phyloP scores from a whole-genome alignment of 2,797 vertebrate species.

The Tarsius wallacei region DNA sequence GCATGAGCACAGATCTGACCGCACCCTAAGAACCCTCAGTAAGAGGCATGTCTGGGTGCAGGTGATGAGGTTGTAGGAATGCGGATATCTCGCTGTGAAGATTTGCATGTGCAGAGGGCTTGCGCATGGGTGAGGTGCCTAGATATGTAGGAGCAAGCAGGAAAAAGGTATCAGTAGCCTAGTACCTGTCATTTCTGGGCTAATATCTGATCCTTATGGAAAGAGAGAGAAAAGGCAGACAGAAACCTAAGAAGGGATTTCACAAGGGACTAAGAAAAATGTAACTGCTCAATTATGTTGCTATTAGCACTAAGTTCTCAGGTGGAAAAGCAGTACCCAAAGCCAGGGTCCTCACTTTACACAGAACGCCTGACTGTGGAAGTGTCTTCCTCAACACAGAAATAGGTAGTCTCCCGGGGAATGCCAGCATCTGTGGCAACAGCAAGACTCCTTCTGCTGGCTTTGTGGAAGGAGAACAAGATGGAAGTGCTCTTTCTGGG shows the following conservation, averaged over 20 bases:
- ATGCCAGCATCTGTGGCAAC: not conserved
- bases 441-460: not conserved
- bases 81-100: not conserved
- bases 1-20: not conserved
- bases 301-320: not conserved
- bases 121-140: not conserved
- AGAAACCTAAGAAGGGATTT: not conserved
- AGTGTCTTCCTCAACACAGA: not conserved
- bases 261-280: not conserved
- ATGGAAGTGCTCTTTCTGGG: not conserved
- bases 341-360: not conserved
- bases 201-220: fast-evolving
- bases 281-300: not conserved
- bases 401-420: not conserved
- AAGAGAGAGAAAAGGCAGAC: not conserved
- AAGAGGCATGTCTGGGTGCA: too few species aligned
- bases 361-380: not conserved
- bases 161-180: not conserved
- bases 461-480: not conserved
- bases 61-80: not conserved
- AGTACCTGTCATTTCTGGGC: not conserved
- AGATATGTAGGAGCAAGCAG: not conserved
- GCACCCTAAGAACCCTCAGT: not conserved
- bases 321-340: not conserved
- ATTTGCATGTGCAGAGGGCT: not conserved